Evolutionary conservation across 2,888 invertebrate genomes (phyloP), one percentile per base, ranked within the genome.

Genomic region (Lottia scabra): DNA sequence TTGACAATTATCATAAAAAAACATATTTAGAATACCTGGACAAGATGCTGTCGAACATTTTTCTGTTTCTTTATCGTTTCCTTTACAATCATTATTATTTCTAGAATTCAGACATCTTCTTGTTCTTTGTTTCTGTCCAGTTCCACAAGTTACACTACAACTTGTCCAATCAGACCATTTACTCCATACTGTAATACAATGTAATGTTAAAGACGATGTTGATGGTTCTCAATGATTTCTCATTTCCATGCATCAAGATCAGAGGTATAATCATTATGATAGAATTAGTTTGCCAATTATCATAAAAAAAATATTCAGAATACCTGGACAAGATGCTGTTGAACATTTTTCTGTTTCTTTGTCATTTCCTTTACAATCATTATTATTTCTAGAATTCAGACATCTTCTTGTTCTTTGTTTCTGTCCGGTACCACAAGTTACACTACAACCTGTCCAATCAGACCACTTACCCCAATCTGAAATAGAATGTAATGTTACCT

Each of bases 111-210:
- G 8, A 38, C 68, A 68, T 44, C 15, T 63, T 43, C 63, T 43
- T 8, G 45, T 62, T 26, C 68, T 63, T 68, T 15, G 44, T 63
- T 43, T 68, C 27, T 62, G n/a, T 43, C 68, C 68, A 19, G 10
- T 30, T 4, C 68, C 63, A 63, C 68, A 68, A 26, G 63, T 68
- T 23, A 68, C 68, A 68, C 63, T 43, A 16, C 68, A 68, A 12
- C 13, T 10, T 10, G 10, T 23, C 67, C 67, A 67, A 19, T 46
- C 27, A 23, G 26, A 16, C 67, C 67, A 67, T 16, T 45, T 12
- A 16, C 16, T 15, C 46, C 46, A 19, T 4, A 8, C 26, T 19
- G 8, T 38, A 38, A 30, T 2, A 30, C n/a, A 30, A 30, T 30
- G 6, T 30, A 30, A 30, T 4, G 6, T 30, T 16, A 64, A 23